Percentiles rank a stretch among this genome's conserved stretches.
Conservation (phyloP, 1,140 invertebrate species). For the Hycleus cichorii region DNA sequence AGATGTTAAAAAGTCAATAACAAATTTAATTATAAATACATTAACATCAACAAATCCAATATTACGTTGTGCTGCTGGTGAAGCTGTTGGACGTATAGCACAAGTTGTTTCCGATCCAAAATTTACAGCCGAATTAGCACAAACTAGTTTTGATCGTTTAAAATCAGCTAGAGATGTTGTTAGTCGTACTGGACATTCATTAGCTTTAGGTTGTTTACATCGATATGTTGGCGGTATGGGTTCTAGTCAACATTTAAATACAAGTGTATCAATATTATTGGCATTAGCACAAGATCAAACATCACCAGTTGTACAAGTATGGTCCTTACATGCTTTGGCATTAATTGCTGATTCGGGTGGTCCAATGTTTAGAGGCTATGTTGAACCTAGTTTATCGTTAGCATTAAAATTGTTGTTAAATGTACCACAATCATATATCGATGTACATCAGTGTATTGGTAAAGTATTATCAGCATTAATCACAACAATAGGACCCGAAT, state of each 20-base stretch:
- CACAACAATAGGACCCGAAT: slow-evolving; percentile 95
- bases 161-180: slow-evolving; percentile 83
- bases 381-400: slow-evolving; percentile 86
- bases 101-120: slow-evolving; percentile 78
- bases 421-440: slow-evolving; percentile 81
- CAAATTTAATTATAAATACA: slow-evolving; percentile 70
- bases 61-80: slow-evolving; percentile 78
- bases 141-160: slow-evolving; percentile 83
- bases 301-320: slow-evolving; percentile 87
- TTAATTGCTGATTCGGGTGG: slow-evolving; percentile 96
- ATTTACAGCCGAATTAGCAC: slow-evolving; percentile 85
- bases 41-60: slow-evolving; percentile 79
- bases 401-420: slow-evolving; percentile 82
- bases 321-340: slow-evolving; percentile 91
- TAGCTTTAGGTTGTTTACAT: slow-evolving; percentile 88
- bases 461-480: slow-evolving; percentile 90
- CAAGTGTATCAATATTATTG: slow-evolving; percentile 86
- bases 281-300: slow-evolving; percentile 90
- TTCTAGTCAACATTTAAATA: slow-evolving; percentile 85
- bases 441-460: slow-evolving; percentile 92
- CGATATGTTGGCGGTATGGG: slow-evolving; percentile 86
- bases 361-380: slow-evolving; percentile 95
- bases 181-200: slow-evolving; percentile 82
- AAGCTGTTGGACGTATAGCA: slow-evolving; percentile 82
- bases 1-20: slow-evolving; percentile 80